These are phyloP conservation scores for Heterodera schachtii DNA, from an alignment of 1,140 invertebrate species.

Conservation along the genomic window DNA sequence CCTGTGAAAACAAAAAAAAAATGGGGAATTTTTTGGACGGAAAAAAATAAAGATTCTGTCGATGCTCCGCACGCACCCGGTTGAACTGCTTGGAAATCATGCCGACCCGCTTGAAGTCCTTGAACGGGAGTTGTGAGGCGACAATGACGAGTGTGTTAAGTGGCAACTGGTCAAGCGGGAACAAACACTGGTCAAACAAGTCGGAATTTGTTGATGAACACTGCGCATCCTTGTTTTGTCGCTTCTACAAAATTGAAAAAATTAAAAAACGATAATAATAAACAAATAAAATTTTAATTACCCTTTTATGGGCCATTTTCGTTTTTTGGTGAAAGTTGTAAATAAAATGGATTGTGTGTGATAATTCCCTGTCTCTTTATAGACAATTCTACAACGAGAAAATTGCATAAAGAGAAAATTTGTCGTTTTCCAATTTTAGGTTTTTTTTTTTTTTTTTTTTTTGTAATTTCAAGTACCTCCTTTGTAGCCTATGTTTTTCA, in stretches of 20 bases:
- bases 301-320: conserved; percentile 1
- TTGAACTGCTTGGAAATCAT: conserved; percentile 21
- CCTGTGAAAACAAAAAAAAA: neutral
- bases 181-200: neutral
- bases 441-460: too few species aligned
- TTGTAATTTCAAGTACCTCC: too few species aligned
- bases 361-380: too few species aligned
- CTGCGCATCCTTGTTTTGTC: neutral
- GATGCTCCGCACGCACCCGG: neutral
- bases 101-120: conserved; percentile 22
- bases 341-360: too few species aligned
- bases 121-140: conserved; percentile 18
- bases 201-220: neutral
- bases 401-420: too few species aligned
- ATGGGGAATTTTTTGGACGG: neutral
- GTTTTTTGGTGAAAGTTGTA: neutral
- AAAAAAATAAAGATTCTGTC: neutral
- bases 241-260: neutral
- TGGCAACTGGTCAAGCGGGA: conserved; percentile 16
- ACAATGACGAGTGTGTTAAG: conserved; percentile 10
- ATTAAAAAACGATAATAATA: neutral
- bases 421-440: too few species aligned
- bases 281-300: neutral
- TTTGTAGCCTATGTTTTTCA: too few species aligned
- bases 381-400: too few species aligned